These are phyloP conservation scores for Criorhina ranunculi DNA, from an alignment of 2,888 invertebrate species.

Conservation along the genomic window DNA sequence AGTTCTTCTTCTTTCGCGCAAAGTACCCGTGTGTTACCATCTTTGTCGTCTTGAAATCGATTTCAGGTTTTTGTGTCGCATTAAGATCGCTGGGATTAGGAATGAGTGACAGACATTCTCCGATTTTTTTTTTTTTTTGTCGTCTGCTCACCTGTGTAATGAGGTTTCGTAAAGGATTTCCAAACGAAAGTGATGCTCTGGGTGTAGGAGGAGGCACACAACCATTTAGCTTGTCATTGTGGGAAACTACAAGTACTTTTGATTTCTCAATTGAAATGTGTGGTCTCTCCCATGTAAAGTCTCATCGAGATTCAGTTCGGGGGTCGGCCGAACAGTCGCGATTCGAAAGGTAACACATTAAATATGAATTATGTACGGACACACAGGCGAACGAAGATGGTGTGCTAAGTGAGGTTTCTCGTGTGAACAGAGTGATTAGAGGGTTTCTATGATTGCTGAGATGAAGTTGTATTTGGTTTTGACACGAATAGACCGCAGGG, in stretches of 20 bases:
- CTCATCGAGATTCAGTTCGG: not conserved
- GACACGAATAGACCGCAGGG: too few relatives aligned
- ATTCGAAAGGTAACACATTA: constrained; percentile 17
- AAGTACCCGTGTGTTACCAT: constrained; percentile 3
- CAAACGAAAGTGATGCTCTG: constrained; percentile 16
- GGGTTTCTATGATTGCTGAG: not conserved
- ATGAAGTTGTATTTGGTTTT: not conserved
- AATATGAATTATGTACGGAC: not conserved
- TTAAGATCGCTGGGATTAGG: constrained; percentile 28
- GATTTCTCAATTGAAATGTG: constrained; percentile 11
- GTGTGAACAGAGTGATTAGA: constrained; percentile 4
- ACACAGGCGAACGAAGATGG: not conserved
- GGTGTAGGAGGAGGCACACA: not conserved
- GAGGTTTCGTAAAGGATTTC: constrained; percentile 20
- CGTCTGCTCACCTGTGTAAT: too few relatives aligned
- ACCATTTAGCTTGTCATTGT: constrained; percentile 11
- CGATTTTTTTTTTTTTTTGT: constrained; percentile 1
- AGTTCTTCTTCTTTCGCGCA: constrained; percentile 51
- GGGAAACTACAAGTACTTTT: constrained; percentile 22
- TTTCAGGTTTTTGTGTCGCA: constrained; percentile 57
- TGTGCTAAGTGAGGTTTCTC: constrained; percentile 9
- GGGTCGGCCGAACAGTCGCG: not conserved
- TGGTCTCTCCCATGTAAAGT: not conserved
- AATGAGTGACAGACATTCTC: not conserved
- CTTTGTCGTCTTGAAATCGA: constrained; percentile 44